Evolutionary conservation across 2,888 invertebrate species (phyloP).

Genomic region (Polydrusus pterygomalis): DNA sequence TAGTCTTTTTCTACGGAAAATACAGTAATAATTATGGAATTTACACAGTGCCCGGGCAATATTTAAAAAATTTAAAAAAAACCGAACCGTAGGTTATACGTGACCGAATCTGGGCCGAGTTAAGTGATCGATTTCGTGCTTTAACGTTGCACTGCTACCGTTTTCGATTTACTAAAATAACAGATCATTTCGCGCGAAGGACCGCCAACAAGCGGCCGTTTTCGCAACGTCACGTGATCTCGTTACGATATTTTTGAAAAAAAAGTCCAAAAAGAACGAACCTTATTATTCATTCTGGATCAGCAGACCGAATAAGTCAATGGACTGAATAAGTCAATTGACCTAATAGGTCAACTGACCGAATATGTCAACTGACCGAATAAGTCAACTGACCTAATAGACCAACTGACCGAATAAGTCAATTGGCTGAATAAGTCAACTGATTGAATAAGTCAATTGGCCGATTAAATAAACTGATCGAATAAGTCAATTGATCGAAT

Average conservation of each 20-base stretch:
- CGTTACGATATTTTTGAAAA: slow-evolving; percentile 12
- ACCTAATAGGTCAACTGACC: no score
- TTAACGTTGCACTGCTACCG: slow-evolving; percentile 44
- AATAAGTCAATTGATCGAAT: no score
- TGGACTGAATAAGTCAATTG: no score
- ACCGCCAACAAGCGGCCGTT: slow-evolving; percentile 37
- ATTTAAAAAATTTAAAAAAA: slow-evolving; percentile 7
- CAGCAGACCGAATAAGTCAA: no score
- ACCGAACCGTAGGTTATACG: slow-evolving; percentile 33
- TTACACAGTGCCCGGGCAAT: slow-evolving; percentile 3
- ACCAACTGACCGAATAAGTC: no score
- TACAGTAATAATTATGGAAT: slow-evolving; percentile 10
- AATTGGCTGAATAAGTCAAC: no score
- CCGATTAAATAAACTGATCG: no score
- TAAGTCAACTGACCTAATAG: no score
- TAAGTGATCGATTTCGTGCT: slow-evolving; percentile 52
- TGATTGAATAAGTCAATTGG: no score
- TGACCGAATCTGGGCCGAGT: slow-evolving; percentile 42
- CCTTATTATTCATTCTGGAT: no score
- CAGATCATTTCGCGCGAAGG: slow-evolving; percentile 45
- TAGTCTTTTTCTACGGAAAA: background rate
- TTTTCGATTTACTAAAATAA: slow-evolving; percentile 53
- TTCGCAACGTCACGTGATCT: slow-evolving; percentile 25
- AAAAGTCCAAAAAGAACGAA: background rate
- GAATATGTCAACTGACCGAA: no score